These are phyloP conservation scores for Pentalonia nigronervosa DNA, from an alignment of 1,140 invertebrate species.

Conservation along the genomic window DNA sequence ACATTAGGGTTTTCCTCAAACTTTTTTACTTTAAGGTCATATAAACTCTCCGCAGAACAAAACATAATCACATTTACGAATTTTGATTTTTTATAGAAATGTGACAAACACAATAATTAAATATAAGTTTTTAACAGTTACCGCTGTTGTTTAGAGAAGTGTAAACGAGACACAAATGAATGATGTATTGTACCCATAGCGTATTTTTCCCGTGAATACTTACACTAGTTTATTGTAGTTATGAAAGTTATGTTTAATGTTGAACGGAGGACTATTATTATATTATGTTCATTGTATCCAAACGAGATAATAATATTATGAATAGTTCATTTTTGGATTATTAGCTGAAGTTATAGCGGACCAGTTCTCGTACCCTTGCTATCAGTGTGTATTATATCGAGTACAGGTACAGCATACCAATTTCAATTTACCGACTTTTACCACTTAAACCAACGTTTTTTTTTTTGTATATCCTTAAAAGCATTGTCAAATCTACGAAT, in stretches of 20 bases:
- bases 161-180: not conserved
- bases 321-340: not conserved
- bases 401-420: not conserved
- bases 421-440: not conserved
- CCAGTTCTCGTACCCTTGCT: too few relatives aligned
- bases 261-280: not conserved
- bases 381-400: not conserved
- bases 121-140: not conserved
- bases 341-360: too few relatives aligned
- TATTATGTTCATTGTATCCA: not conserved
- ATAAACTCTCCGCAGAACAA: not conserved
- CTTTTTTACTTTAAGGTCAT: not conserved
- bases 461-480: not conserved
- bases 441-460: not conserved
- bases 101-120: not conserved
- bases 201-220: not conserved
- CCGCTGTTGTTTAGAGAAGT: not conserved
- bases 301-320: too few relatives aligned
- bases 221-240: not conserved
- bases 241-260: not conserved
- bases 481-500: not conserved
- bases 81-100: not conserved
- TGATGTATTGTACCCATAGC: not conserved
- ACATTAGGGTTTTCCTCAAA: not conserved
- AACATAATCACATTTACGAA: not conserved